These are phyloP conservation scores for Caenorhabditis wallacei DNA, from an alignment of 2,888 invertebrate genomes.

Conservation along the genomic window DNA sequence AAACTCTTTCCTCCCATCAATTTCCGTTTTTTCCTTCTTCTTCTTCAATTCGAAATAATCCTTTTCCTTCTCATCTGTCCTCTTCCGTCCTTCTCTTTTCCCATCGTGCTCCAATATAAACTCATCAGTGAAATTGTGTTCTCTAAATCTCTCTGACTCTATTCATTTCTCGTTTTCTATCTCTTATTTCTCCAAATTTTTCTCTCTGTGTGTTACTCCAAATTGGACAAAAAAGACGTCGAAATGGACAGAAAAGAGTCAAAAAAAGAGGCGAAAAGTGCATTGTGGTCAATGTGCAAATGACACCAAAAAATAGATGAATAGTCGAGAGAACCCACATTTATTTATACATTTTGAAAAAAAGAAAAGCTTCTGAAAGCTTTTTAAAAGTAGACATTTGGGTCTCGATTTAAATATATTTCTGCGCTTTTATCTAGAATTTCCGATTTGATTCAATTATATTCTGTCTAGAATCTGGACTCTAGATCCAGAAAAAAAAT, in stretches of 20 bases:
- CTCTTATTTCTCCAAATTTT: conserved; percentile 13
- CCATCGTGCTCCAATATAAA: conserved; percentile 35
- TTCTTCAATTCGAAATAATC: conserved; percentile 1
- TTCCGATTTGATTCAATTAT: background rate
- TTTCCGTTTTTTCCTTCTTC: conserved; percentile 2
- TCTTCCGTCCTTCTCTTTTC: conserved; percentile 26
- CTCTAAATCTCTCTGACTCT: conserved; percentile 30
- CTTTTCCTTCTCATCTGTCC: conserved; percentile 17
- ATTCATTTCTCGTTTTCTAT: background rate
- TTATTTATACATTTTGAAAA: conserved; percentile 37
- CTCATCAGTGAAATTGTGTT: conserved; percentile 53
- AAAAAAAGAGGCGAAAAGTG: conserved; percentile 20
- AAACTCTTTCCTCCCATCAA: background rate
- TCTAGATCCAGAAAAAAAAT: too few species aligned
- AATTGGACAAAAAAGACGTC: conserved; percentile 19
- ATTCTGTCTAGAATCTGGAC: too few species aligned
- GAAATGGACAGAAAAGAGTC: conserved; percentile 15
- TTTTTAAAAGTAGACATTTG: conserved; percentile 23
- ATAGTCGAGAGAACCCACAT: conserved; percentile 27
- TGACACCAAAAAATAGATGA: conserved; percentile 45
- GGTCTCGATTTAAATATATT: background rate
- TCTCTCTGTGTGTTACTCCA: conserved; percentile 38
- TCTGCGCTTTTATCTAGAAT: background rate
- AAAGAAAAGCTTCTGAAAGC: background rate
- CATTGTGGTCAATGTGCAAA: conserved; percentile 37